Evolutionary conservation across 2,888 invertebrate genomes (phyloP).

Genomic region (Oligia latruncula): DNA sequence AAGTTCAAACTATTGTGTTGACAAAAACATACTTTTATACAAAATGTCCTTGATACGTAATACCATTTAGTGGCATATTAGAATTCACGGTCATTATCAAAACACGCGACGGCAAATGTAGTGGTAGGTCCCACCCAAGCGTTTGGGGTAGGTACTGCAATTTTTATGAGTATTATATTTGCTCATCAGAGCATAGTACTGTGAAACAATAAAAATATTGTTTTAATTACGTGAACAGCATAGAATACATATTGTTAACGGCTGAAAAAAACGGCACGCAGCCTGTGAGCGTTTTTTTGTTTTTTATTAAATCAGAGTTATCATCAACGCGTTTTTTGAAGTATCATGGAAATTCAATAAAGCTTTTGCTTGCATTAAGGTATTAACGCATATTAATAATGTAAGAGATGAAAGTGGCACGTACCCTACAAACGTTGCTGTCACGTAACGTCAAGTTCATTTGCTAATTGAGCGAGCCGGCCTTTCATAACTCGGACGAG

Average conservation of each 20-base stretch:
- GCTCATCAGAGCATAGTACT: slow-evolving; percentile 22
- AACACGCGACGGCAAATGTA: slow-evolving; percentile 56
- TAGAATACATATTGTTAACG: not conserved
- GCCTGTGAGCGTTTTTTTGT: too few species aligned
- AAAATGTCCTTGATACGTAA: slow-evolving; percentile 40
- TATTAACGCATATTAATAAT: slow-evolving; percentile 21
- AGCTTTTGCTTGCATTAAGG: slow-evolving; percentile 4
- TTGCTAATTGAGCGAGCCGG: slow-evolving; percentile 71
- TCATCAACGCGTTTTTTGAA: not conserved
- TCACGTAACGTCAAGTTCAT: slow-evolving; percentile 74
- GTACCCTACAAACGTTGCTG: slow-evolving; percentile 58
- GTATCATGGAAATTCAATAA: slow-evolving; percentile 3
- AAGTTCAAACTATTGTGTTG: slow-evolving; percentile 9
- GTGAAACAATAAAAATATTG: slow-evolving; percentile 34
- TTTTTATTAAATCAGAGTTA: not conserved
- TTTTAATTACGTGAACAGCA: slow-evolving; percentile 10
- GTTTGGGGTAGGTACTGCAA: slow-evolving; percentile 50
- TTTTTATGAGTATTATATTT: slow-evolving; percentile 16
- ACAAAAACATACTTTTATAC: slow-evolving; percentile 18
- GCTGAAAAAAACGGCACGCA: not conserved
- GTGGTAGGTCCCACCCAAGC: slow-evolving; percentile 48
- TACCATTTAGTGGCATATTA: slow-evolving; percentile 57
- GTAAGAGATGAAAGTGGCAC: slow-evolving; percentile 53
- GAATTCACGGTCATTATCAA: slow-evolving; percentile 73
- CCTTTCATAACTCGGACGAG: slow-evolving; percentile 60